These are phyloP conservation scores for Cheilosia variabilis DNA, from an alignment of 2,888 invertebrate species.

Conservation along the genomic window DNA sequence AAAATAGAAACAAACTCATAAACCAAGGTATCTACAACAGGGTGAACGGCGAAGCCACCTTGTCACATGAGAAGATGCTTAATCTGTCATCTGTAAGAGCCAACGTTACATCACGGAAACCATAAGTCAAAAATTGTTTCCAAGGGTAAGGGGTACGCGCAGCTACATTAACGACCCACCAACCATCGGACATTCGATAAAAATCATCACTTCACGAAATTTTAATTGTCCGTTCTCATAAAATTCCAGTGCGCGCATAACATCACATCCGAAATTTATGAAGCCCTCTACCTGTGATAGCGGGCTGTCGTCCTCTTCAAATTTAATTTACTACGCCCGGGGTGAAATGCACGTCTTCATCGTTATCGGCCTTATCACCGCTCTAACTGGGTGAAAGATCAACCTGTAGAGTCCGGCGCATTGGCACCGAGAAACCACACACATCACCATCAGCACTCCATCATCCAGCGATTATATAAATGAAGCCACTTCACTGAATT, in stretches of 20 bases:
- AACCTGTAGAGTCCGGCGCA: constrained; percentile 40
- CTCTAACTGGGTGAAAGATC: constrained; percentile 75
- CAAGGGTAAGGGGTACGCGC: neutral
- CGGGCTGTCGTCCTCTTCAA: constrained; percentile 11
- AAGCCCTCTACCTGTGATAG: constrained; percentile 59
- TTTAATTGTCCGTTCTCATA: constrained; percentile 71
- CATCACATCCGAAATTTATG: constrained; percentile 73
- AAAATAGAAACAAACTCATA: neutral
- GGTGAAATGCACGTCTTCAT: constrained; percentile 73
- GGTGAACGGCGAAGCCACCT: neutral
- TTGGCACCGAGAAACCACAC: constrained; percentile 50
- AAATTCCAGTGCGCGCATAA: constrained; percentile 72
- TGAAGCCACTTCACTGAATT: constrained; percentile 74
- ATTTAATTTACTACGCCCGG: constrained; percentile 65
- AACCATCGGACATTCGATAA: constrained; percentile 38
- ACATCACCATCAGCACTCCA: constrained; percentile 69
- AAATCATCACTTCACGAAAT: constrained; percentile 72
- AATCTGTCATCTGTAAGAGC: constrained; percentile 1
- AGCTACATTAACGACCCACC: constrained; percentile 43
- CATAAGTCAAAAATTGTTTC: constrained; percentile 64
- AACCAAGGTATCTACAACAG: neutral
- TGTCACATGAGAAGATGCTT: constrained; percentile 25
- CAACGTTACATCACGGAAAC: constrained; percentile 38
- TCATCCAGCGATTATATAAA: constrained; percentile 71
- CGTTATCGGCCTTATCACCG: constrained; percentile 71